These are phyloP conservation scores for Lepidocyrtinus sp. DNA, from an alignment of 2,888 invertebrate genomes.

Conservation along the genomic window DNA sequence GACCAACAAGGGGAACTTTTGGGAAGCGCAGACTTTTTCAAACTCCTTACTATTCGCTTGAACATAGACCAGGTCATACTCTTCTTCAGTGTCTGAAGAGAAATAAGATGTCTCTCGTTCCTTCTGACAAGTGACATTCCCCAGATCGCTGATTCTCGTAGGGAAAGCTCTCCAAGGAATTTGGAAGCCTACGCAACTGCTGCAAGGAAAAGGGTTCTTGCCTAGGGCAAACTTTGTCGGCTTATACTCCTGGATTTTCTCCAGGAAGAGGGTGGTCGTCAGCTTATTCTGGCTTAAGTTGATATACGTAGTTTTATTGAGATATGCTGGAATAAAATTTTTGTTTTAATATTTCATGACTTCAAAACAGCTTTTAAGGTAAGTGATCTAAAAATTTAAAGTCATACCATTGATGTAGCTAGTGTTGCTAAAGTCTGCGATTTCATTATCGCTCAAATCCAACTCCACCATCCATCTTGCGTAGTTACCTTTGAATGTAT, in stretches of 20 bases:
- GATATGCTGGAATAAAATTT: constrained; percentile 52
- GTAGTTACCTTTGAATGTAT: constrained; percentile 24
- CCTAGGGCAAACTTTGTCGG: constrained; percentile 58
- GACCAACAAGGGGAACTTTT: constrained; percentile 7
- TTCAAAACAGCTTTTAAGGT: constrained; percentile 14
- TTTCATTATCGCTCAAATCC: constrained; percentile 61
- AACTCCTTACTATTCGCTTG: constrained; percentile 34
- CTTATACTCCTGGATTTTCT: constrained; percentile 52
- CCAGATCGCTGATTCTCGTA: constrained; percentile 59
- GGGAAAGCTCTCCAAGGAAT: constrained; percentile 56
- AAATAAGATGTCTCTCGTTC: not conserved
- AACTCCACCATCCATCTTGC: constrained; percentile 50
- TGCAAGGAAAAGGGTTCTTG: constrained; percentile 66
- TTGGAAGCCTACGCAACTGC: constrained; percentile 65
- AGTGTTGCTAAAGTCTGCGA: constrained; percentile 45
- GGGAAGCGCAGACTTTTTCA: constrained; percentile 20
- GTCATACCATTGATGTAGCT: constrained; percentile 27
- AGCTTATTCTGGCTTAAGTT: constrained; percentile 63
- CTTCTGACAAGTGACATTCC: constrained; percentile 60
- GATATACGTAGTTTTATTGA: constrained; percentile 45
- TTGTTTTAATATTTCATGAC: not conserved
- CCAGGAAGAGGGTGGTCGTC: constrained; percentile 62
- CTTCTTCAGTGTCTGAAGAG: not conserved
- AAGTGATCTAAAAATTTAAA: constrained; percentile 17
- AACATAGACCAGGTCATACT: constrained; percentile 8